Evolutionary conservation across 2,113 vertebrate genomes (phyloP).

Genomic region (Diphyllodes magnificus): DNA sequence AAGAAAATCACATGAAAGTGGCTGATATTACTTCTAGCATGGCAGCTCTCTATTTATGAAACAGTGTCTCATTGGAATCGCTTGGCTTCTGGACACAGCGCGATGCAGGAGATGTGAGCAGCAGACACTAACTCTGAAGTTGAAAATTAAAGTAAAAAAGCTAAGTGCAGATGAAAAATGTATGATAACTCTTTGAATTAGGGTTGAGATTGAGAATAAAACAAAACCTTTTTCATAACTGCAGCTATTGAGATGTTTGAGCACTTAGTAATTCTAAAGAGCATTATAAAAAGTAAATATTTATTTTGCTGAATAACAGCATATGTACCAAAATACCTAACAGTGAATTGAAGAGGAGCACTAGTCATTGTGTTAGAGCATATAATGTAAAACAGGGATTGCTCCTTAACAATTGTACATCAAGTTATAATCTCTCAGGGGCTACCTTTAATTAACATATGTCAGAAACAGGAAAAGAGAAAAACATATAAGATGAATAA

Average conservation of each 20-base stretch:
- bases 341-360: neutral
- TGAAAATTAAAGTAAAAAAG: neutral
- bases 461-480: neutral
- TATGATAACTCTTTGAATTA: neutral
- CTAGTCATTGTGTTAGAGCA: neutral
- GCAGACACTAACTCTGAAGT: neutral
- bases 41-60: neutral
- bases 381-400: neutral
- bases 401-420: neutral
- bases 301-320: neutral
- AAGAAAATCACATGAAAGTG: neutral
- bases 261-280: neutral
- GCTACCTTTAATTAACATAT: neutral
- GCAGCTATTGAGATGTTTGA: neutral
- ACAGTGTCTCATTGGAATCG: fast-evolving
- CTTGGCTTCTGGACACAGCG: neutral
- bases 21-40: neutral
- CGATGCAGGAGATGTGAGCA: fast-evolving
- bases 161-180: neutral
- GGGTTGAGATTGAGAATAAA: neutral
- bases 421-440: neutral
- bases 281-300: neutral
- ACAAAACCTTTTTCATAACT: neutral
- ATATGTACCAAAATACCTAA: neutral
- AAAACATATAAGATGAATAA: neutral